Evolutionary conservation across 2,113 vertebrate genomes (phyloP).

Genomic region (Cololabis saira): DNA sequence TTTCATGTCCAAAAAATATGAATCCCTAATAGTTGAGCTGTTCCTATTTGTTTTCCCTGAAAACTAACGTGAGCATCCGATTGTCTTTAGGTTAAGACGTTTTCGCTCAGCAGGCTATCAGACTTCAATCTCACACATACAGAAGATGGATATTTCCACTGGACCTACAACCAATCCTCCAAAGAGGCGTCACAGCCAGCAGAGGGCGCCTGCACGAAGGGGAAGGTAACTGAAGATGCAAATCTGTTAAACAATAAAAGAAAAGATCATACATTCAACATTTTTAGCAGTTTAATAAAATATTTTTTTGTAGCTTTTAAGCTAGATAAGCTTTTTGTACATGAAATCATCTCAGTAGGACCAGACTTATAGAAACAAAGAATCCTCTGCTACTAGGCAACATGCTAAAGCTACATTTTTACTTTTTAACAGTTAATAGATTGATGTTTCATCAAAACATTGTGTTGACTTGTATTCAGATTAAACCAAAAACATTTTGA

Average conservation of each 20-base stretch:
- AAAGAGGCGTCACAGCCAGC: constrained; percentile 68
- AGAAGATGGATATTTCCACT: constrained; percentile 81
- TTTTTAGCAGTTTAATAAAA: background rate
- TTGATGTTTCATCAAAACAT: too few relatives aligned
- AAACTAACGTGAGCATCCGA: constrained; percentile 21
- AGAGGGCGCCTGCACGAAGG: constrained; percentile 67
- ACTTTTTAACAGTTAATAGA: too few relatives aligned
- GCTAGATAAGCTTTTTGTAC: background rate
- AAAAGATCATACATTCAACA: background rate
- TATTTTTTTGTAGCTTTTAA: background rate
- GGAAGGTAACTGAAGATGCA: constrained; percentile 78
- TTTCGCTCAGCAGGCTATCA: constrained; percentile 82
- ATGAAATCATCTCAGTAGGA: too few relatives aligned
- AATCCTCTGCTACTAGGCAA: too few relatives aligned
- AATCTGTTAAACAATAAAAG: background rate
- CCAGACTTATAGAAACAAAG: too few relatives aligned
- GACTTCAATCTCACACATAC: constrained; percentile 84
- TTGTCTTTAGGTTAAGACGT: constrained; percentile 82
- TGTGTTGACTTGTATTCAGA: too few relatives aligned
- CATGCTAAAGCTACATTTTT: too few relatives aligned
- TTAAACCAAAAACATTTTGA: too few relatives aligned
- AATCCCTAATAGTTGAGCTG: background rate
- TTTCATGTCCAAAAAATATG: background rate
- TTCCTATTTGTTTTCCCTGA: background rate
- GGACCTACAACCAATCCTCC: constrained; percentile 75